Evolutionary conservation across 2,797 vertebrate genomes (phyloP), one percentile per base, ranked within the genome.

Genomic region (Cottoperca gobio): DNA sequence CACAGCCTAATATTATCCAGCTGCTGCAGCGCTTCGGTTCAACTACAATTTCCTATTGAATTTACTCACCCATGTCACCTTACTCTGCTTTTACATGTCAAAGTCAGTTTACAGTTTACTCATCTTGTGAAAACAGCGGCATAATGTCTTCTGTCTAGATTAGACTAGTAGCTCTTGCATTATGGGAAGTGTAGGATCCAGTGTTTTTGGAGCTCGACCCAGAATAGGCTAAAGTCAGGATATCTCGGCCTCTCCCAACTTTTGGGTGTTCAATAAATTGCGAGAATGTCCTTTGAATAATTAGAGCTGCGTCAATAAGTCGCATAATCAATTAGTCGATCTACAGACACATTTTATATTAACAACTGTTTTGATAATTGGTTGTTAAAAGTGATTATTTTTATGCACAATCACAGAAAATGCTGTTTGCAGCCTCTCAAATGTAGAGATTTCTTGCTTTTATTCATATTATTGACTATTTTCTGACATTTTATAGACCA

Each of bases 161-260:
- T 35, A 19, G 48, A 43, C 13, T 24, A 1, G 58, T 35, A n/a
- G 28, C 12, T 31, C 33, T 64, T 55, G 60, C 60, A 31, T 64
- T 57, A 17, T 63, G 50, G 70, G 31, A 54, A 72, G 11, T 45
- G 58, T 40, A 52, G 48, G 14, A 50, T 23, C 28, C 23, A 40
- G 48, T n/a, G 10, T 0, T 67, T 45, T 21, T 39, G 39, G 33
- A 40, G 40, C 24, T 40, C 53, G 9, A 17, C 3, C 5, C 6
- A 28, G 0, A 37, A 31, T 28, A 19, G 0, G 0, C 33, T 49
- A 8, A 21, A 28, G 2, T 50, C 4, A 0, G 26, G 2, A 11
- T 48, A 23, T 23, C 60, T 17, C 28, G 7, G 33, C 23, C 45
- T 23, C 45, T 35, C 19, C n/a, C 19, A 58, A 24, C 0, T 17